These are phyloP conservation scores for Drosophila nigromelanica DNA, from an alignment of 1,140 invertebrate genomes.

Conservation along the genomic window DNA sequence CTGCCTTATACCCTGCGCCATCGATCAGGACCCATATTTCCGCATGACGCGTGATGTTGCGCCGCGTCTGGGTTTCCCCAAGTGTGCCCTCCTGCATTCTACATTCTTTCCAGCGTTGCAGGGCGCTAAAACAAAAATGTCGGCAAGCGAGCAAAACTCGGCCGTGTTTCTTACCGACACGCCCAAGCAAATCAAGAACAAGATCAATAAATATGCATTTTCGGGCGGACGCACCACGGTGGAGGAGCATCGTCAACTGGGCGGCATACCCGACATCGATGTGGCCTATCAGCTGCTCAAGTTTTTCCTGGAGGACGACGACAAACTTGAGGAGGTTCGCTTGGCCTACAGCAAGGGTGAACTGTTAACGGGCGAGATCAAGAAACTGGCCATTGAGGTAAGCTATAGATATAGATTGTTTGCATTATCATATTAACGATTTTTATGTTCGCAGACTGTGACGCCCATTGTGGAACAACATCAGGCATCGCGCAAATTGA, in stretches of 20 bases:
- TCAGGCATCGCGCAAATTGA: slow-evolving; percentile 90
- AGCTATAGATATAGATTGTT: not conserved
- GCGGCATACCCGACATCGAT: slow-evolving; percentile 98
- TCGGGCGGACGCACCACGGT: slow-evolving; percentile 97
- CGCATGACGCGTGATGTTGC: slow-evolving; percentile 99
- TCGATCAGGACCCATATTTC: slow-evolving; percentile 99
- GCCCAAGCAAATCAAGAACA: slow-evolving; percentile 98
- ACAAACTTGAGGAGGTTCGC: slow-evolving; percentile 92
- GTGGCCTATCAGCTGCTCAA: slow-evolving; percentile 97
- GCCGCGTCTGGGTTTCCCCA: slow-evolving; percentile 92
- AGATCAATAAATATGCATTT: slow-evolving; percentile 99
- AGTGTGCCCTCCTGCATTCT: slow-evolving; percentile 98
- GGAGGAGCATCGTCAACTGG: slow-evolving; percentile 95
- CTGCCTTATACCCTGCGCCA: slow-evolving; percentile 98
- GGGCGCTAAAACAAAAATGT: slow-evolving; percentile 99
- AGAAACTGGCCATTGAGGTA: slow-evolving; percentile 93
- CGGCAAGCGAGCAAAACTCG: slow-evolving; percentile 96
- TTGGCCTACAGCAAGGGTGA: slow-evolving; percentile 94
- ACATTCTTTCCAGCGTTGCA: slow-evolving; percentile 98
- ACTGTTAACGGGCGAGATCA: slow-evolving; percentile 96
- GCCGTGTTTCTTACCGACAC: slow-evolving; percentile 98
- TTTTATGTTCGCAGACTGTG: slow-evolving; percentile 71
- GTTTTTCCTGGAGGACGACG: slow-evolving; percentile 98
- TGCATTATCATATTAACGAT: not conserved
- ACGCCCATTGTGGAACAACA: slow-evolving; percentile 91